Percentiles rank a stretch among this genome's conserved stretches.
Conservation (phyloP, 2,888 invertebrate species). For the Epsilonema sp. region DNA sequence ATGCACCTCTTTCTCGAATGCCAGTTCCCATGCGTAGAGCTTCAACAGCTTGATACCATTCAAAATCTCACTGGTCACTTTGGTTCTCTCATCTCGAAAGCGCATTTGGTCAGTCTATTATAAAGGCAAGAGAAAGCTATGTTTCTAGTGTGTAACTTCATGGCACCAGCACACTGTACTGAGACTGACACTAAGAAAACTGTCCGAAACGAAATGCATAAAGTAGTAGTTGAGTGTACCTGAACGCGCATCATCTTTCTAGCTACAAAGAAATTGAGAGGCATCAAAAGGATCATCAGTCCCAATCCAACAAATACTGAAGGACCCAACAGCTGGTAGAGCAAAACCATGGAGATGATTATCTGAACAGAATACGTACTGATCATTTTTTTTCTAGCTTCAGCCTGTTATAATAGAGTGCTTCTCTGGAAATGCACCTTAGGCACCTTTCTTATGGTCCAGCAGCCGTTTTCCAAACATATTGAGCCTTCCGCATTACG, state of each 20-base stretch:
- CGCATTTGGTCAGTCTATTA: constrained; percentile 59
- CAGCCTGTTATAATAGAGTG: no score
- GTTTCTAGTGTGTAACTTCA: no score
- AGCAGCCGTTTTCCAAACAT: no score
- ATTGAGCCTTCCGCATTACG: no score
- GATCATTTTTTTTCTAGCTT: no score
- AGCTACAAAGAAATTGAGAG: constrained; percentile 7
- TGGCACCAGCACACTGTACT: no score
- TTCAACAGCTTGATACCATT: constrained; percentile 58
- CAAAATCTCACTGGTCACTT: constrained; percentile 75
- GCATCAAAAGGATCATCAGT: constrained; percentile 70
- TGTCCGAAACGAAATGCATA: background rate
- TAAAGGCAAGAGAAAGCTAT: no score
- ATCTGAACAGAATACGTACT: no score
- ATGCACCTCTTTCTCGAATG: constrained; percentile 19
- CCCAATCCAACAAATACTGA: constrained; percentile 70
- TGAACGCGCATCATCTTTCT: background rate
- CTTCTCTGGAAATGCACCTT: no score
- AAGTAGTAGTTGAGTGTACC: background rate
- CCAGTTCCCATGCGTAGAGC: constrained; percentile 38
- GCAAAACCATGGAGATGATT: constrained; percentile 15
- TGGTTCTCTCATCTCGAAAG: constrained; percentile 74
- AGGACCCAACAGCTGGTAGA: constrained; percentile 39
- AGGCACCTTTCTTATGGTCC: no score
- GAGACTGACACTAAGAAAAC: no score